phyloP scores from a whole-genome alignment of 2,888 invertebrate genomes.

The Galerucella calmariensis region DNA sequence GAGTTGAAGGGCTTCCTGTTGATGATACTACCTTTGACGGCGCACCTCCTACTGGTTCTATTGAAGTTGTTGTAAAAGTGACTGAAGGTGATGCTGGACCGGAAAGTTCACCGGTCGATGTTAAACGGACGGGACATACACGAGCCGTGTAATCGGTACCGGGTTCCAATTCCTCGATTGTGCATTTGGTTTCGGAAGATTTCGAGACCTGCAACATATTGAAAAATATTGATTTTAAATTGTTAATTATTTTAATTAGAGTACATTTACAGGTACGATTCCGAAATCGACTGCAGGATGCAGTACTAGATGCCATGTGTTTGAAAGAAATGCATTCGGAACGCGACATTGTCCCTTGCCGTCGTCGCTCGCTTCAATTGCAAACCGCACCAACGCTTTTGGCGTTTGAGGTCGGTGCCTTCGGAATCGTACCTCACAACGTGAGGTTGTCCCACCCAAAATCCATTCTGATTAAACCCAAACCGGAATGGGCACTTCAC shows the following conservation, averaged over 20 bases:
- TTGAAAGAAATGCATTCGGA: too few species aligned
- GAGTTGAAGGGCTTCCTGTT: slow-evolving; percentile 45
- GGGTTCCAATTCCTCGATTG: slow-evolving; percentile 76
- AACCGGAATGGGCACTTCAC: too few species aligned
- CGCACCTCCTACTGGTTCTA: slow-evolving; percentile 61
- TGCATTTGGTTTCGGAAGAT: slow-evolving; percentile 72
- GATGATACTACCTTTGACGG: slow-evolving; percentile 57
- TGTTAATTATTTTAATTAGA: not conserved
- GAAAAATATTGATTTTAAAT: not conserved
- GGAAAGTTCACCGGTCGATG: slow-evolving; percentile 71
- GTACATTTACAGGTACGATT: too few species aligned
- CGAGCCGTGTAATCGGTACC: slow-evolving; percentile 82
- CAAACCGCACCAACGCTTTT: too few species aligned
- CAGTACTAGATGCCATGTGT: too few species aligned
- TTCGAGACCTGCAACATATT: slow-evolving; percentile 71
- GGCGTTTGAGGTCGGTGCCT: too few species aligned
- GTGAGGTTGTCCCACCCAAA: too few species aligned
- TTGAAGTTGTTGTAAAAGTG: slow-evolving; percentile 68
- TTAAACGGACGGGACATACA: slow-evolving; percentile 80
- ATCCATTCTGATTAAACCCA: too few species aligned
- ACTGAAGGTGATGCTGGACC: slow-evolving; percentile 78
- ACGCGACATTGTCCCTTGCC: too few species aligned
- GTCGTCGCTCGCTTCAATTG: too few species aligned
- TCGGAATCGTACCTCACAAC: too few species aligned
- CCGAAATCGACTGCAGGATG: too few species aligned